Percentiles rank a stretch among this genome's conserved stretches.
Evolutionary conservation across 2,113 vertebrate species (phyloP).

Genomic region (Paracanthobrama guichenoti): DNA sequence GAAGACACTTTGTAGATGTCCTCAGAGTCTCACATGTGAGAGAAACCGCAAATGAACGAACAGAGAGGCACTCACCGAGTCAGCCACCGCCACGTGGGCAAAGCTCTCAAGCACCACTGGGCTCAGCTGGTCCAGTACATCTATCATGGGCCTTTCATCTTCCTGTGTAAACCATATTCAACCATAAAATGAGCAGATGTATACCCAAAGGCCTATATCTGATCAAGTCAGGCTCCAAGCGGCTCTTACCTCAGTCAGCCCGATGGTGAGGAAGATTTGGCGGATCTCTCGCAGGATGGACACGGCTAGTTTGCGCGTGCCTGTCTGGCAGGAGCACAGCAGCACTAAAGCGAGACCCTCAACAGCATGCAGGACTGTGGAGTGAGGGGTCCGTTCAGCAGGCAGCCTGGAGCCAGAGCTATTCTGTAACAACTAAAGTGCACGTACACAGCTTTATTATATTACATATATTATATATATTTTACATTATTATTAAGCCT

Average conservation of each 20-base stretch:
- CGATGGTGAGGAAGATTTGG: conserved; percentile 87
- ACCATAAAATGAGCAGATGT: conserved; percentile 1
- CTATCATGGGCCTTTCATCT: conserved; percentile 97
- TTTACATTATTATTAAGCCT: background rate
- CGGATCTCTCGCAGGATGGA: conserved; percentile 92
- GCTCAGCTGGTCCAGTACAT: conserved; percentile 96
- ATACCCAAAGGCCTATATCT: background rate
- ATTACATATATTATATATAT: background rate
- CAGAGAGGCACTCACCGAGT: conserved; percentile 79
- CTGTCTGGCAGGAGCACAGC: conserved; percentile 93
- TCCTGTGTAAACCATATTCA: conserved; percentile 74
- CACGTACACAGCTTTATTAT: background rate
- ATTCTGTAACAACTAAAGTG: conserved; percentile 69
- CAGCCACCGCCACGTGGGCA: conserved; percentile 91
- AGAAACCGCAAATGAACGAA: conserved; percentile 16
- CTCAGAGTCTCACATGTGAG: background rate
- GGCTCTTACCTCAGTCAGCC: conserved; percentile 86
- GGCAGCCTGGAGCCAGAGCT: conserved; percentile 78
- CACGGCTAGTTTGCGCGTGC: conserved; percentile 92
- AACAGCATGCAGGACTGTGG: conserved; percentile 88
- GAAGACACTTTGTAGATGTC: conserved; percentile 43
- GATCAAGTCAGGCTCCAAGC: background rate
- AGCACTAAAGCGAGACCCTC: conserved; percentile 94
- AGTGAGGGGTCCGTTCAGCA: conserved; percentile 85
- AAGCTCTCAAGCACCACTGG: conserved; percentile 95